A percentile compares a stretch with the other conserved stretches of the same genome.
Evolutionary conservation across 2,797 vertebrate species (phyloP).

Genomic region (Parauchenoglanis punctatus): DNA sequence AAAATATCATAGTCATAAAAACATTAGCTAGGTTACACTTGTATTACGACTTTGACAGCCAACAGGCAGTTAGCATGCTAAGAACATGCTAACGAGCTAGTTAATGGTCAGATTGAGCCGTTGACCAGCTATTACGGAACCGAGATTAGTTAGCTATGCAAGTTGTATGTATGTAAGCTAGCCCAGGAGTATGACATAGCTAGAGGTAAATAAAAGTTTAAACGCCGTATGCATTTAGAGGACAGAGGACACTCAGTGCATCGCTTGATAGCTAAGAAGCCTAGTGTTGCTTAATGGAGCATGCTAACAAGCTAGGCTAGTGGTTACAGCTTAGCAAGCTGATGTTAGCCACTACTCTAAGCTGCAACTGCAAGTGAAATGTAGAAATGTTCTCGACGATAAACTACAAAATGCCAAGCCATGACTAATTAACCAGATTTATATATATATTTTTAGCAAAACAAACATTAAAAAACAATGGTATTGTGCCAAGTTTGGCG

Average conservation of each 20-base stretch:
- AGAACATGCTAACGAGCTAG: not conserved
- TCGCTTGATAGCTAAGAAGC: not conserved
- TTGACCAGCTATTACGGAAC: not conserved
- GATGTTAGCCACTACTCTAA: not conserved
- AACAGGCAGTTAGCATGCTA: not conserved
- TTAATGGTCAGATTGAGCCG: too few species aligned
- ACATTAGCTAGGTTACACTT: not conserved
- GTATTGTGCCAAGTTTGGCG: not conserved
- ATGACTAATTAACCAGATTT: not conserved
- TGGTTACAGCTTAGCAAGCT: not conserved
- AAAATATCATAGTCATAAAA: not conserved
- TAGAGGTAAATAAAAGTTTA: not conserved
- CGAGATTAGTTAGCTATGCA: not conserved
- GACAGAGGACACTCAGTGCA: not conserved
- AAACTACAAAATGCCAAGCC: not conserved
- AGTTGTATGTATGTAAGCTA: too few species aligned
- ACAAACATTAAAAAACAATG: not conserved
- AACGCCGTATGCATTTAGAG: not conserved
- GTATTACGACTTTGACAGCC: conserved; percentile 9
- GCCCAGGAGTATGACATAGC: not conserved
- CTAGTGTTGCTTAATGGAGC: not conserved
- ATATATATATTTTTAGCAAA: not conserved
- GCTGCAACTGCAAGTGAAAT: conserved; percentile 1
- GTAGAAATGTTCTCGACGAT: not conserved
- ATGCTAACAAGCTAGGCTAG: conserved; percentile 24